A percentile compares a stretch with the other conserved stretches of the same genome.
phyloP scores from a whole-genome alignment of 2,113 vertebrate species.

The Asarcornis scutulata region DNA sequence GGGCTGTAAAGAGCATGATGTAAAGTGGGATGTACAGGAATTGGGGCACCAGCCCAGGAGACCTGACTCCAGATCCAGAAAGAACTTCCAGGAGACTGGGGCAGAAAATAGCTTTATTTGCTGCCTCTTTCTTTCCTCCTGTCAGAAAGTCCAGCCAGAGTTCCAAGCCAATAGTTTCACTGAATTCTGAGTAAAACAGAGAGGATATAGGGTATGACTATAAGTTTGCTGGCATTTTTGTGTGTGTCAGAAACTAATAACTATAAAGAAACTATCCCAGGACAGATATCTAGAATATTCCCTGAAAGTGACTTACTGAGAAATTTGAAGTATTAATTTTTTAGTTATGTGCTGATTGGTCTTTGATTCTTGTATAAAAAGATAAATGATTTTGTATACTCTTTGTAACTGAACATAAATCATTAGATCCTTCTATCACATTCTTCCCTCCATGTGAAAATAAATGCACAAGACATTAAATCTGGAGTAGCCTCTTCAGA shows the following conservation, averaged over 20 bases:
- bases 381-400: neutral
- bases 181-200: neutral
- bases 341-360: neutral
- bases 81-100: neutral
- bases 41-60: rapidly evolving
- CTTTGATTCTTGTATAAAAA: neutral
- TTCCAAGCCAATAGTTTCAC: neutral
- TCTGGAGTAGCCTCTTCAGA: neutral
- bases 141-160: neutral
- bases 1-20: rapidly evolving
- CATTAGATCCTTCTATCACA: rapidly evolving
- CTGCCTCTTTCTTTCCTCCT: neutral
- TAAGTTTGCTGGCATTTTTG: neutral
- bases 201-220: neutral
- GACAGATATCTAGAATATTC: neutral
- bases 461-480: neutral
- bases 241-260: neutral
- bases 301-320: neutral
- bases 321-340: neutral
- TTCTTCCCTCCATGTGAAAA: neutral
- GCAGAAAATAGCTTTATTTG: neutral
- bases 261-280: too few species aligned
- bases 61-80: neutral
- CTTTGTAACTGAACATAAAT: neutral
- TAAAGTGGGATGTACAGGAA: neutral